These are phyloP conservation scores for Proteles cristata DNA, from an alignment of 2,113 vertebrate genomes.

Conservation along the genomic window DNA sequence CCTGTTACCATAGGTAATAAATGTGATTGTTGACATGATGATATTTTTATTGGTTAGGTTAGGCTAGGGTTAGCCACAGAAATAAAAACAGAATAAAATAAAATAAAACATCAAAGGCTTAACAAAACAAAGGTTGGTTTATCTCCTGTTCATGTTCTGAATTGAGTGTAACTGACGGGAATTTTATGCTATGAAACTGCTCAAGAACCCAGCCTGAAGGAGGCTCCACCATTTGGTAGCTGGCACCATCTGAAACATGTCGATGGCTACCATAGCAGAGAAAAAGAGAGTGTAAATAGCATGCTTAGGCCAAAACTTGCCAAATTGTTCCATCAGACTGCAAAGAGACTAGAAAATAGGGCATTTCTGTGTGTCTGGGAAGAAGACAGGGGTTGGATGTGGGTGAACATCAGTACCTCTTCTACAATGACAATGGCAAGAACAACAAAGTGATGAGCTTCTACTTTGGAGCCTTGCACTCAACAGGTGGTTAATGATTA, in stretches of 20 bases:
- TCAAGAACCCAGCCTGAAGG: not conserved
- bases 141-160: not conserved
- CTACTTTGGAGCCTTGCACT: not conserved
- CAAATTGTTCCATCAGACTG: not conserved
- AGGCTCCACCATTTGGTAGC: not conserved
- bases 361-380: not conserved
- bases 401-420: not conserved
- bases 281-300: not conserved
- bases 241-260: not conserved
- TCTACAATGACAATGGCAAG: fast-evolving
- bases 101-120: not conserved
- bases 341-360: not conserved
- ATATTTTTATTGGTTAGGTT: not conserved
- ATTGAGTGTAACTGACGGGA: not conserved
- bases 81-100: not conserved
- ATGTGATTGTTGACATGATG: not conserved
- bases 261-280: not conserved
- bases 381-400: not conserved
- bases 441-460: not conserved
- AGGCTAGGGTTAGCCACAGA: not conserved
- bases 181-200: not conserved
- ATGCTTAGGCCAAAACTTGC: not conserved
- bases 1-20: not conserved
- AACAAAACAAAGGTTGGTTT: not conserved
- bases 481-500: not conserved